A percentile compares a stretch with the other conserved stretches of the same genome.
Evolutionary conservation across 2,888 invertebrate species (phyloP).

Genomic region (Masnerella sp.): DNA sequence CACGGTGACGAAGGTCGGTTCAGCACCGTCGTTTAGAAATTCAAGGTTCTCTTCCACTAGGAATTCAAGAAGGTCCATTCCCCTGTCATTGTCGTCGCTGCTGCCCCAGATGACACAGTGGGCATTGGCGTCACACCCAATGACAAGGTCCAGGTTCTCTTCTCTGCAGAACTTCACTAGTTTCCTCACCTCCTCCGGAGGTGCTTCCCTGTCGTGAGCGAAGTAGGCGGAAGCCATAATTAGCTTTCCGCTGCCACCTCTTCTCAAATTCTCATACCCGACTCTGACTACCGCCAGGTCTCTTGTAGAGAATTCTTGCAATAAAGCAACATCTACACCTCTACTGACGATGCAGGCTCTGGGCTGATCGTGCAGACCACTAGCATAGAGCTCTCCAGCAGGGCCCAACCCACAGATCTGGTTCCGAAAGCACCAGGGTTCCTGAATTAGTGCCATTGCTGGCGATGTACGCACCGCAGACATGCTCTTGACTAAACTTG

Average conservation of each 20-base stretch:
- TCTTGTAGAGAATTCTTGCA: not conserved
- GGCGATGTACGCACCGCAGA: not conserved
- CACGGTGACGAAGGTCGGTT: not conserved
- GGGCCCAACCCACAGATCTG: not conserved
- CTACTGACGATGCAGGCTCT: conserved; percentile 2
- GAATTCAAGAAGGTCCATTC: not conserved
- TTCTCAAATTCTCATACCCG: no score
- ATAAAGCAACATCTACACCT: not conserved
- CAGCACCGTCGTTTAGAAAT: not conserved
- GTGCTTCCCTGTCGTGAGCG: not conserved
- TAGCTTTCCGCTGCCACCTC: not conserved
- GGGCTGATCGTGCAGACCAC: not conserved
- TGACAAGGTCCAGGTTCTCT: not conserved
- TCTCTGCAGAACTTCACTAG: not conserved
- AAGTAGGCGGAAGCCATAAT: conserved; percentile 6
- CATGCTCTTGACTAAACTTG: not conserved
- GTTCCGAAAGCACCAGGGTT: conserved; percentile 3
- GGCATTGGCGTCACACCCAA: conserved; percentile 11
- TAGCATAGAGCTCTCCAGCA: not conserved
- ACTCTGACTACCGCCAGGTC: conserved; percentile 1
- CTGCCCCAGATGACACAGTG: conserved; percentile 4
- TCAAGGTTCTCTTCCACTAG: not conserved
- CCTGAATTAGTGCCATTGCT: not conserved
- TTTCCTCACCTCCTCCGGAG: not conserved
- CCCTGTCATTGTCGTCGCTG: not conserved